These are phyloP conservation scores for Chaetura pelagica DNA, from an alignment of 2,113 vertebrate species.

Conservation along the genomic window DNA sequence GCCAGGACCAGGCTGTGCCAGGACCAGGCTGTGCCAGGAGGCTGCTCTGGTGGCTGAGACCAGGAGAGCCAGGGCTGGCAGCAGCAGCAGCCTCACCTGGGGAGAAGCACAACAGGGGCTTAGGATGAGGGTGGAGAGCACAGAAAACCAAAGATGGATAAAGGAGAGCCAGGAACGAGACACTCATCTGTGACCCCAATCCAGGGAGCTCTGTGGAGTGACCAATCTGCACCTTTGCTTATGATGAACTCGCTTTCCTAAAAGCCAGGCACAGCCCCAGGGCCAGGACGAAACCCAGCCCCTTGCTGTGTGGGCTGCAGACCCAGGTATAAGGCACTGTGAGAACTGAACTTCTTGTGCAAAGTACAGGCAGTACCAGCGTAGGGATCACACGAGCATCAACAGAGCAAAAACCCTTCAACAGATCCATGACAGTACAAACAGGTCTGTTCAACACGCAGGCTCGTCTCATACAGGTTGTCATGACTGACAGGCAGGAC, in stretches of 20 bases:
- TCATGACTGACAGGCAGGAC: fast-evolving
- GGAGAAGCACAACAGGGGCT: fast-evolving
- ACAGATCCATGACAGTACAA: fast-evolving
- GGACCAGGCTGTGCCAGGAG: background rate
- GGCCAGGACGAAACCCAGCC: fast-evolving
- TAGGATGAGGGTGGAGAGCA: background rate
- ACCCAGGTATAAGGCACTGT: constrained; percentile 47
- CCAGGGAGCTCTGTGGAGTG: background rate
- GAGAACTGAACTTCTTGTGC: background rate
- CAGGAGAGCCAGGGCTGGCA: background rate
- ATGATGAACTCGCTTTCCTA: background rate
- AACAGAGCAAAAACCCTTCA: fast-evolving
- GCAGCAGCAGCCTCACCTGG: background rate
- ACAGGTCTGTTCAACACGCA: fast-evolving
- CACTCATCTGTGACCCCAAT: background rate
- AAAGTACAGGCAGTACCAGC: background rate
- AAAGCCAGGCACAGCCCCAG: background rate
- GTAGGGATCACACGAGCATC: background rate
- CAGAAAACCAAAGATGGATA: background rate
- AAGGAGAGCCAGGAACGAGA: background rate
- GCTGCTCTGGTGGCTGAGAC: background rate
- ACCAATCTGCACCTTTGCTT: background rate
- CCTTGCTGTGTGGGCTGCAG: fast-evolving
- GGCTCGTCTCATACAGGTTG: fast-evolving
- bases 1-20: background rate